Conservation (phyloP, 2,797 vertebrate genomes). For the Alosa sapidissima region DNA sequence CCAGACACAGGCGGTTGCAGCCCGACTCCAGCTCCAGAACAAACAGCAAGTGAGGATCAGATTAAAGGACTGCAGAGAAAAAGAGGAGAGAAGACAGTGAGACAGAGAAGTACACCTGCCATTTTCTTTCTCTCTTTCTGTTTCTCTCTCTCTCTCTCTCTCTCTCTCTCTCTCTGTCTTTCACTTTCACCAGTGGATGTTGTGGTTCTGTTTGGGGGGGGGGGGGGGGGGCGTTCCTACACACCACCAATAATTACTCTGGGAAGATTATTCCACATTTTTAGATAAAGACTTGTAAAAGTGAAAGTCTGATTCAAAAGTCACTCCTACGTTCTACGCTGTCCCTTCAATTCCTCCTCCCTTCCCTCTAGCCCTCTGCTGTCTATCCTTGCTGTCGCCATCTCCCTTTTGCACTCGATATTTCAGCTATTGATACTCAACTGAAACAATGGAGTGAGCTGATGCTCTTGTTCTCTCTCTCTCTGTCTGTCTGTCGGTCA, state of each 20-base stretch:
- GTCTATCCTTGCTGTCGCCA: too few relatives aligned
- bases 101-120: slow-evolving; percentile 39
- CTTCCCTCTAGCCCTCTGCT: too few relatives aligned
- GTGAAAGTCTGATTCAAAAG: slow-evolving; percentile 27
- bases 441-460: neutral
- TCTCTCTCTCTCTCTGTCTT: neutral
- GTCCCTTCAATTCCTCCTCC: neutral
- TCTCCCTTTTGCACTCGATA: too few relatives aligned
- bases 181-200: too few relatives aligned
- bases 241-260: neutral
- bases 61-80: slow-evolving; percentile 41
- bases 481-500: too few relatives aligned
- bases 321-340: neutral
- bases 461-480: neutral
- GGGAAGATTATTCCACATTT: neutral
- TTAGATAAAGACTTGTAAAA: slow-evolving; percentile 42
- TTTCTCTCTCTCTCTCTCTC: slow-evolving; percentile 1
- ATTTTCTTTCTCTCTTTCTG: slow-evolving; percentile 32
- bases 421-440: neutral
- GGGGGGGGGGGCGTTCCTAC: too few relatives aligned
- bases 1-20: slow-evolving; percentile 30
- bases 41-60: slow-evolving; percentile 45
- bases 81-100: slow-evolving; percentile 38
- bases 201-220: neutral
- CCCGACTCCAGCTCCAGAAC: slow-evolving; percentile 35